Conservation (phyloP, 2,797 vertebrate genomes). For the Falco rusticolus region DNA sequence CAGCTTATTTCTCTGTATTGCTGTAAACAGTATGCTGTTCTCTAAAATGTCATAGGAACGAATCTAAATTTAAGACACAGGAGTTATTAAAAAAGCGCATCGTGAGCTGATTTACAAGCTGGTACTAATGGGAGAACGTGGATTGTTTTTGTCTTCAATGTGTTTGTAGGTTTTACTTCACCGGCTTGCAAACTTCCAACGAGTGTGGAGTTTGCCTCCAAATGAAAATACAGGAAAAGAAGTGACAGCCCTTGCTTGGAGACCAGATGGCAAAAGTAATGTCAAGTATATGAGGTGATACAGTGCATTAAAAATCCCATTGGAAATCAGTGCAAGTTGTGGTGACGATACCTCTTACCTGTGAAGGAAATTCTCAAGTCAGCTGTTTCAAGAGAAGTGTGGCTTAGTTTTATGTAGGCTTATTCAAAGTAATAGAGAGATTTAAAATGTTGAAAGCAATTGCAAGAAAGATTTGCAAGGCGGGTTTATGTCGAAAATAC, state of each 20-base stretch:
- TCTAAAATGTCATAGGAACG: background rate
- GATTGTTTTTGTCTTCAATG: background rate
- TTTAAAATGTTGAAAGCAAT: background rate
- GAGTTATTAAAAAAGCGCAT: background rate
- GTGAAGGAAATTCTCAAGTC: background rate
- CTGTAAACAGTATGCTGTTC: background rate
- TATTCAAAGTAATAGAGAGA: background rate
- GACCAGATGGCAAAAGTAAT: slow-evolving; percentile 98
- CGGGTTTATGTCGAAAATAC: background rate
- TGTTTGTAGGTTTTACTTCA: slow-evolving; percentile 90
- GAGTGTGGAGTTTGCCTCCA: slow-evolving; percentile 95
- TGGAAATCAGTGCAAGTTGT: background rate
- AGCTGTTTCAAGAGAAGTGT: background rate
- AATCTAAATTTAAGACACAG: background rate
- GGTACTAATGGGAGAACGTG: rapidly evolving
- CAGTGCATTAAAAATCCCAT: background rate
- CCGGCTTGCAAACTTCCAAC: slow-evolving; percentile 93
- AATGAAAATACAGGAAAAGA: slow-evolving; percentile 95
- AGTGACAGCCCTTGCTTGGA: slow-evolving; percentile 95
- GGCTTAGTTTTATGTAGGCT: background rate
- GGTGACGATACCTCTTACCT: background rate
- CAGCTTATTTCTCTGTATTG: background rate
- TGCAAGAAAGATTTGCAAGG: background rate
- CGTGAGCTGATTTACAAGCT: background rate
- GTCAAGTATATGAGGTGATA: background rate